Evolutionary conservation across 2,888 invertebrate genomes (phyloP).

Genomic region (Muschampia plurimacula): DNA sequence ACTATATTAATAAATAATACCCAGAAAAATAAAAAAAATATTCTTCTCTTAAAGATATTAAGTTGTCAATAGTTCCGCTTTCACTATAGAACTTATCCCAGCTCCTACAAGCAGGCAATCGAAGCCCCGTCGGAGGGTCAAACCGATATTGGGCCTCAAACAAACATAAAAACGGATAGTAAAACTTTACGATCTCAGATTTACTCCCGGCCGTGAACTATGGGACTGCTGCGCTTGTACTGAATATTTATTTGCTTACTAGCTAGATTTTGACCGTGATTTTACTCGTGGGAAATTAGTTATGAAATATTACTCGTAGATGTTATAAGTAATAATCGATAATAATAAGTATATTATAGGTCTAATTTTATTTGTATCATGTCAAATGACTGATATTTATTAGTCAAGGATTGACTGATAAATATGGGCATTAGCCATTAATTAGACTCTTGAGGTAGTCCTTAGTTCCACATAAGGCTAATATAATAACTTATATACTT

Average conservation of each 20-base stretch:
- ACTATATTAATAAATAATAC: too few species aligned
- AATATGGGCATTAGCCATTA: too few species aligned
- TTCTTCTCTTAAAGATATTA: too few species aligned
- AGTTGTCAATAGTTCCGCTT: conserved; percentile 32
- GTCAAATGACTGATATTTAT: too few species aligned
- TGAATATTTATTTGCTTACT: conserved; percentile 17
- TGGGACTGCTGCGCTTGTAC: conserved; percentile 45
- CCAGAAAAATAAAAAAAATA: too few species aligned
- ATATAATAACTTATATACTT: too few species aligned
- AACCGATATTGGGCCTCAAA: conserved; percentile 76
- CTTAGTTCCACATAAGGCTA: too few species aligned
- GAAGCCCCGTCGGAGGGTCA: conserved; percentile 66
- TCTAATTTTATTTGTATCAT: too few species aligned
- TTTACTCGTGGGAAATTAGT: neutral
- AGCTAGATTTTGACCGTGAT: neutral
- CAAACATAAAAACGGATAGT: conserved; percentile 81
- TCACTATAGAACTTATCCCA: conserved; percentile 32
- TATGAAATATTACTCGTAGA: neutral
- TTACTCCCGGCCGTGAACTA: conserved; percentile 70
- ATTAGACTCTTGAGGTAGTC: too few species aligned
- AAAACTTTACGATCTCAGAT: conserved; percentile 75
- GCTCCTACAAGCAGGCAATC: conserved; percentile 67
- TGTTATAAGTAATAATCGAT: too few species aligned
- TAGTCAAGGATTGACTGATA: too few species aligned
- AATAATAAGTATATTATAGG: too few species aligned